A percentile compares a stretch with the other conserved stretches of the same genome.
Evolutionary conservation across 2,113 vertebrate species (phyloP).

Genomic region (Arenaria interpres): DNA sequence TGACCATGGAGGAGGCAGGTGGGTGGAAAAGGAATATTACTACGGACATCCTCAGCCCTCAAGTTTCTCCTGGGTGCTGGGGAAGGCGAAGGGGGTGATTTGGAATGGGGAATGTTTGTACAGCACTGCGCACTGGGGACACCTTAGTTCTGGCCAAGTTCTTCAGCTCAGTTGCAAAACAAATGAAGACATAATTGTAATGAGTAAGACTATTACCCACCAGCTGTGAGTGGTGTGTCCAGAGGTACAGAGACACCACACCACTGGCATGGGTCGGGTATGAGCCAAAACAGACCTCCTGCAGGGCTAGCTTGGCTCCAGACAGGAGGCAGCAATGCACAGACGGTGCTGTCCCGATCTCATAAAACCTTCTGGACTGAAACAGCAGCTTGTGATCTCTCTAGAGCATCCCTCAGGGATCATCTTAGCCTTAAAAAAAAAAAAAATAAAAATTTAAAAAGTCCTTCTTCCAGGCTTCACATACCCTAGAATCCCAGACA

Average conservation of each 20-base stretch:
- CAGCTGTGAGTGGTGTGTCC: neutral
- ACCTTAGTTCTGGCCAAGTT: neutral
- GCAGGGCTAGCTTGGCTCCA: neutral
- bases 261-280: accelerated
- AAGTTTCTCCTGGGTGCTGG: neutral
- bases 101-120: neutral
- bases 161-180: neutral
- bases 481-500: neutral
- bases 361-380: neutral
- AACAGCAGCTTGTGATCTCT: constrained; percentile 13
- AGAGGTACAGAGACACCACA: neutral
- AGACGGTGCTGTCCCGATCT: neutral
- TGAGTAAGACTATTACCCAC: neutral
- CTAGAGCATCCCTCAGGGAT: neutral
- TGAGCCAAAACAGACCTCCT: neutral
- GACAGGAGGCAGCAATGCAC: neutral
- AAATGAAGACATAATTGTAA: neutral
- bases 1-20: neutral
- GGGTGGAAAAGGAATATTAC: neutral
- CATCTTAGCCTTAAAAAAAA: neutral
- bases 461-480: neutral
- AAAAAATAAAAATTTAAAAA: neutral
- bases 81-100: neutral
- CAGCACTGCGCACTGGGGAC: neutral
- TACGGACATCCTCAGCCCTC: accelerated